Base-by-base conservation (phyloP, 2,113 vertebrate species). In the Pachyramphus minor region DNA sequence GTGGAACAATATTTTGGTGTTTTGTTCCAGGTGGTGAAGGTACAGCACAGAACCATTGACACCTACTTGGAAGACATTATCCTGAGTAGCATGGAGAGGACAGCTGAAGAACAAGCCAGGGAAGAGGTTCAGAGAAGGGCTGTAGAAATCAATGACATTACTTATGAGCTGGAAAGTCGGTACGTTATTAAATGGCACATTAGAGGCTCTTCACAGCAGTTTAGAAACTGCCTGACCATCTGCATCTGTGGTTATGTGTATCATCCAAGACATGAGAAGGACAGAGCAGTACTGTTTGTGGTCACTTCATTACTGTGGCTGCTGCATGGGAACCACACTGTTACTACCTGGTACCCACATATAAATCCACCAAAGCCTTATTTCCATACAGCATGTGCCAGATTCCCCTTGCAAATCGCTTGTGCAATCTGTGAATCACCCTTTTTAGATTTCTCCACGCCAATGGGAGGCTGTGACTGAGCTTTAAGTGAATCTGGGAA, bases 31-130 rank as follows among this genome's bases (percentile, higher is more conserved):
- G 98, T 99, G 91, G 97, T 99, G 87, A 98, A 98, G 93, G 97
- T 99, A 81, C 98, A 99, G 87, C 98, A 99, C 95, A 98, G 98
- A 71, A 99, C 98, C 11, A 96, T 99, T n/a, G 98, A 99, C 87
- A 98, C 98, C 69, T 99, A 99, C 83, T 97, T 99, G 74, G 99
- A 99, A 96, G 99, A 99, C 73, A 72, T 99, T 69, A 98, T 99
- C 84, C 84, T 99, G 82, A 97, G 72, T 4, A 98, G 97, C 5
- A 78, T 98, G 89, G 98, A 98, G 69, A 92, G 78, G 25, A 98
- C 98, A 25, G 98, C 98, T 30, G 98, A 99, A 39, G 97, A 99
- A n/a, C 98, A 99, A 96, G 98, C 99, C 49, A 98, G 99, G 94
- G 97, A 98, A 74, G 99, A 99, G 96, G 96, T 99, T 86, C 98